These are phyloP conservation scores for Neuroterus valhalla DNA, from an alignment of 1,140 invertebrate species.

Conservation along the genomic window DNA sequence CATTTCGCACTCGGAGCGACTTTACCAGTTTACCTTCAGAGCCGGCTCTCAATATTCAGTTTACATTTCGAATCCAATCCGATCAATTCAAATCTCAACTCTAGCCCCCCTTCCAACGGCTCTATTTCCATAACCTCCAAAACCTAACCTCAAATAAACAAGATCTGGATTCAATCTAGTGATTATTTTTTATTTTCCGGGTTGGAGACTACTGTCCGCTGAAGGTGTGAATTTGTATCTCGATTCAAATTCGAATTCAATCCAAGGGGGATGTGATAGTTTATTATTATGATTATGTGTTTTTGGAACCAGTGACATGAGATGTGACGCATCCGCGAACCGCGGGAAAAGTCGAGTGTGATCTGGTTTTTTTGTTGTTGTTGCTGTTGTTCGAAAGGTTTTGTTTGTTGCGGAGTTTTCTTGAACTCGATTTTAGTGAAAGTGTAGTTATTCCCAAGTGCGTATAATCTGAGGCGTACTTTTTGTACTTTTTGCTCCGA, in stretches of 20 bases:
- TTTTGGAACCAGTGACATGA: constrained; percentile 11
- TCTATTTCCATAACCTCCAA: neutral
- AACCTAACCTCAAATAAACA: constrained; percentile 12
- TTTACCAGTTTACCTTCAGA: constrained; percentile 4
- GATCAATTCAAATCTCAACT: neutral
- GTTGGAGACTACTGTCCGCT: neutral
- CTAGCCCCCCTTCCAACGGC: neutral
- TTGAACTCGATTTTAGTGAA: neutral
- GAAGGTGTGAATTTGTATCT: neutral
- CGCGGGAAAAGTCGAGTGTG: constrained; percentile 19
- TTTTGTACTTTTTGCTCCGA: neutral
- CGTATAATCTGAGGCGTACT: neutral
- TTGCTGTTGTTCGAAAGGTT: neutral
- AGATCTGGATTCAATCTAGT: neutral
- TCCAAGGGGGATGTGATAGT: neutral
- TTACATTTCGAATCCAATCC: too few species aligned
- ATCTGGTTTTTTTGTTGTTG: constrained; percentile 2
- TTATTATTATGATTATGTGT: constrained; percentile 1
- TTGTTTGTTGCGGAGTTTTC: neutral
- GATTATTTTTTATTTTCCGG: neutral
- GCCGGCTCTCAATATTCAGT: neutral
- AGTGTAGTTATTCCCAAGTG: neutral
- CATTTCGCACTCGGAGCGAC: constrained; percentile 8
- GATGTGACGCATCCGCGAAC: constrained; percentile 10
- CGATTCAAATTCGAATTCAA: neutral